Conservation (phyloP, 2,888 invertebrate genomes). For the Proisotoma minuta region DNA sequence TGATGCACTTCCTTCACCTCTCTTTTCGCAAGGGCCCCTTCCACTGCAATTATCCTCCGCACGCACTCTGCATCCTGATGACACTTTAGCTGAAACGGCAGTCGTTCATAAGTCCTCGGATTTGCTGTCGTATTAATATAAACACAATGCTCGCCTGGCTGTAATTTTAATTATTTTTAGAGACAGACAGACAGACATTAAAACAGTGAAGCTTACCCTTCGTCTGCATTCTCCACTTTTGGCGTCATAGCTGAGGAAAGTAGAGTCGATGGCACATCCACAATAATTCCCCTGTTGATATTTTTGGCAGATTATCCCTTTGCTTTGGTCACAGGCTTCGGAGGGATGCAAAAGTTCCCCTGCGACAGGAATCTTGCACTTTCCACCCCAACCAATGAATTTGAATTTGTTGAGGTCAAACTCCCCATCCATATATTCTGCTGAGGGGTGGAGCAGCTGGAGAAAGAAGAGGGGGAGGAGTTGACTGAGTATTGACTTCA, state of each 20-base stretch:
- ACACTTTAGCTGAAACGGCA: conserved; percentile 26
- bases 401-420: background rate
- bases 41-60: background rate
- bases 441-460: too few species aligned
- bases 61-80: conserved; percentile 30
- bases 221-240: conserved; percentile 22
- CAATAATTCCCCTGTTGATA: conserved; percentile 27
- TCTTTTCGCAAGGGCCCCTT: background rate
- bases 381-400: conserved; percentile 18
- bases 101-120: conserved; percentile 13
- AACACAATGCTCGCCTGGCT: conserved; percentile 27
- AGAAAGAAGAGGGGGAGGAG: background rate
- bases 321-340: conserved; percentile 27
- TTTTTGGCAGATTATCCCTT: conserved; percentile 28
- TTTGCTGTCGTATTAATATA: conserved; percentile 16
- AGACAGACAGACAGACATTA: background rate
- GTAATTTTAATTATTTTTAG: too few species aligned
- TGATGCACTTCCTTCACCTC: background rate
- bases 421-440: background rate
- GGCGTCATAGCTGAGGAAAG: conserved; percentile 19
- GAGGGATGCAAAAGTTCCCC: conserved; percentile 16
- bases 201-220: conserved; percentile 17
- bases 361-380: conserved; percentile 19
- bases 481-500: too few species aligned
- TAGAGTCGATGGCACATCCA: conserved; percentile 20